These are phyloP conservation scores for Vanessa cardui DNA, from an alignment of 2,888 invertebrate species.

Conservation along the genomic window DNA sequence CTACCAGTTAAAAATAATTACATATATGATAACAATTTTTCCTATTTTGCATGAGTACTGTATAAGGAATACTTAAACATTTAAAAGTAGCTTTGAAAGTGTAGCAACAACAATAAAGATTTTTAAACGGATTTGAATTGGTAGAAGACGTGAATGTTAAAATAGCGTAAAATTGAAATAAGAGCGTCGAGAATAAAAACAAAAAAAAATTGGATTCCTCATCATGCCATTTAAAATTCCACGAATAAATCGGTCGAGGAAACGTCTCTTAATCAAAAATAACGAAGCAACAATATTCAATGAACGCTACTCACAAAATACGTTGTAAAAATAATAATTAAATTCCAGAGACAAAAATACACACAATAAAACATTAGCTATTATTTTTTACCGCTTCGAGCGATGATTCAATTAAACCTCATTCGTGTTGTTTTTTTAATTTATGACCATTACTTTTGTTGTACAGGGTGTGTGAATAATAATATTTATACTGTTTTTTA, in stretches of 20 bases:
- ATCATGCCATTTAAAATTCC: slow-evolving; percentile 28
- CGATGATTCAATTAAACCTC: slow-evolving; percentile 17
- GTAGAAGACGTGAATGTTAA: not conserved
- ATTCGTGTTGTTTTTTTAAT: slow-evolving; percentile 5
- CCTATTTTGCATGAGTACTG: too few species aligned
- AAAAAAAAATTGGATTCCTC: slow-evolving; percentile 5
- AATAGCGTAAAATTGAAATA: slow-evolving; percentile 8
- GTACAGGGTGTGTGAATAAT: not conserved
- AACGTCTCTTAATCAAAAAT: slow-evolving; percentile 68
- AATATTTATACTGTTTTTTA: too few species aligned
- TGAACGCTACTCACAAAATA: slow-evolving; percentile 71
- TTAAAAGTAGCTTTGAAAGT: too few species aligned
- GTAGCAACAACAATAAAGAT: too few species aligned
- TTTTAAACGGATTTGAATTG: too few species aligned
- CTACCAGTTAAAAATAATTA: too few species aligned
- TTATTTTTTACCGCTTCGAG: slow-evolving; percentile 51
- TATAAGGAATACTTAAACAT: too few species aligned
- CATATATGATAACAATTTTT: too few species aligned
- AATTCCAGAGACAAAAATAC: slow-evolving; percentile 65
- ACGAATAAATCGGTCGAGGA: slow-evolving; percentile 23
- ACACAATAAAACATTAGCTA: slow-evolving; percentile 47
- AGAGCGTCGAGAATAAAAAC: not conserved
- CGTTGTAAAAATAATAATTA: slow-evolving; percentile 76
- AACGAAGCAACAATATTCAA: slow-evolving; percentile 70
- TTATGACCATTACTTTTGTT: not conserved